A percentile compares a stretch with the other conserved stretches of the same genome.
Evolutionary conservation across 2,113 vertebrate genomes (phyloP).

Genomic region (Etia nguti): DNA sequence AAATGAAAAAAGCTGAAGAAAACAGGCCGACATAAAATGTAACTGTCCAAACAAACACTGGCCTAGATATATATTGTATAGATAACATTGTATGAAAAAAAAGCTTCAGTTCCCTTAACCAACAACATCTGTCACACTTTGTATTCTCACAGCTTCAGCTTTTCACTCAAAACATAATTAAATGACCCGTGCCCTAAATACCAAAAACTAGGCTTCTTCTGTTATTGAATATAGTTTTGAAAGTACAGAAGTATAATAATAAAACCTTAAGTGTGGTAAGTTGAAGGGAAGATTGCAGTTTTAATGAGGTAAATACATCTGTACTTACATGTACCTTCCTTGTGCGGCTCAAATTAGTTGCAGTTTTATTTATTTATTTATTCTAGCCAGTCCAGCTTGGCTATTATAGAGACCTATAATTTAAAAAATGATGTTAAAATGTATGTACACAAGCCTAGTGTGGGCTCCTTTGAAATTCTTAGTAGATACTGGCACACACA

Average conservation of each 20-base stretch:
- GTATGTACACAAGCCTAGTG: neutral
- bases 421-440: neutral
- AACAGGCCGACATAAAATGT: neutral
- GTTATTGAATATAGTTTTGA: neutral
- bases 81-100: neutral
- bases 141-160: neutral
- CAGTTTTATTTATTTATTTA: neutral
- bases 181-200: neutral
- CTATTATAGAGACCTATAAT: neutral
- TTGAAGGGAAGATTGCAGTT: neutral
- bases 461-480: neutral
- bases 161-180: neutral
- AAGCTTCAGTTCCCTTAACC: neutral
- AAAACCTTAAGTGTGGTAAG: neutral
- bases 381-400: slow-evolving; percentile 6
- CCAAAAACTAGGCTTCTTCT: neutral
- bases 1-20: neutral
- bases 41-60: neutral
- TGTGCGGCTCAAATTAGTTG: neutral
- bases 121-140: neutral
- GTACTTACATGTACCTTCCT: neutral
- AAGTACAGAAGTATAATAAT: neutral
- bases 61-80: neutral
- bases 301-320: neutral
- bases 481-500: neutral